A percentile compares a stretch with the other conserved stretches of the same genome.
These are phyloP conservation scores for Eptatretus burgeri DNA, from an alignment of 2,113 vertebrate genomes.

Conservation along the genomic window DNA sequence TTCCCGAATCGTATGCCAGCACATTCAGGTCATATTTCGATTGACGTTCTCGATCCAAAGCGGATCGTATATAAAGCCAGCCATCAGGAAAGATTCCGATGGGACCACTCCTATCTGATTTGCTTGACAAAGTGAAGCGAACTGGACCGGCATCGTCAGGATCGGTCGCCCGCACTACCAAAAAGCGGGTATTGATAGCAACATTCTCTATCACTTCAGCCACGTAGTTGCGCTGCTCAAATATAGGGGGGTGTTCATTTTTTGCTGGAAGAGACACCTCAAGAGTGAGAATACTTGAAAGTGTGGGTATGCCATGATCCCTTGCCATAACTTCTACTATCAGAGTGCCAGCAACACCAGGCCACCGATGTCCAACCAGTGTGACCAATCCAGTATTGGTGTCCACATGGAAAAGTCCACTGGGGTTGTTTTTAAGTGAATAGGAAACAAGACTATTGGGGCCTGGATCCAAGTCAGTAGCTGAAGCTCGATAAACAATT, in stretches of 20 bases:
- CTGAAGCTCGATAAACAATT: conserved; percentile 59
- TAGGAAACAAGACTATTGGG: conserved; percentile 51
- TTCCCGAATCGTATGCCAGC: conserved; percentile 49
- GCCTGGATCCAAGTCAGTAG: conserved; percentile 58
- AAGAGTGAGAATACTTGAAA: conserved; percentile 38
- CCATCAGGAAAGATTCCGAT: conserved; percentile 90
- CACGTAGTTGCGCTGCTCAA: conserved; percentile 88
- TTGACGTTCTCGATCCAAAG: conserved; percentile 71
- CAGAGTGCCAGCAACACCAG: conserved; percentile 32
- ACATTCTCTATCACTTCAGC: conserved; percentile 53
- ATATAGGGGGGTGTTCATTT: conserved; percentile 65
- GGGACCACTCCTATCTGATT: conserved; percentile 56
- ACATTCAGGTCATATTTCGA: conserved; percentile 49
- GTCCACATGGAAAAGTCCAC: conserved; percentile 41
- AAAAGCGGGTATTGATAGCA: conserved; percentile 79
- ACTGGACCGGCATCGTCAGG: conserved; percentile 19
- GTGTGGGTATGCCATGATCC: conserved; percentile 54
- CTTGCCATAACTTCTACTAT: conserved; percentile 54
- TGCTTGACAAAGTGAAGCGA: too few relatives aligned
- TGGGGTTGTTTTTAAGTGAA: conserved; percentile 58
- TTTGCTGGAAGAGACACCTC: conserved; percentile 21
- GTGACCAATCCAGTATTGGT: conserved; percentile 46
- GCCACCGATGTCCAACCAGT: conserved; percentile 39
- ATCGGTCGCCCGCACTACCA: conserved; percentile 65
- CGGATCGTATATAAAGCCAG: conserved; percentile 67